phyloP scores from a whole-genome alignment of 2,797 vertebrate genomes.

The Darevskia nairensis region DNA sequence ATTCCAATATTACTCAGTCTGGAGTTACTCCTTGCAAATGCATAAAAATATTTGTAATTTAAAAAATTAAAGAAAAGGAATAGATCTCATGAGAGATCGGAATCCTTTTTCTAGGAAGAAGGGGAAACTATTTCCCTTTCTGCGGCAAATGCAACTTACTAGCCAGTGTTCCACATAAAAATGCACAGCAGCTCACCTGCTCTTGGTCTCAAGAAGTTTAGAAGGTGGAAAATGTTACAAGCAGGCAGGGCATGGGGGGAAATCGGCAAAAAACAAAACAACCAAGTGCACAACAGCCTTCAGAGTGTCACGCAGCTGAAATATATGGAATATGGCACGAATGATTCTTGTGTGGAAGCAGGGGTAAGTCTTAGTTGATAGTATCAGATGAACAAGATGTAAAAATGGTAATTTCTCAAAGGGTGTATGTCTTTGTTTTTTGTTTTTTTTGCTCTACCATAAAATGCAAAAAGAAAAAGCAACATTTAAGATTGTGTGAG shows the following conservation, averaged over 20 bases:
- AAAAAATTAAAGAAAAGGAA: conserved; percentile 20
- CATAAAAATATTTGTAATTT: conserved; percentile 43
- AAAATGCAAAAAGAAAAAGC: conserved; percentile 50
- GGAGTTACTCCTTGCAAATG: conserved; percentile 44
- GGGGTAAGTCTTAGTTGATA: conserved; percentile 19
- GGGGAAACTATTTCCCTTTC: conserved; percentile 7
- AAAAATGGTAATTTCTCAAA: conserved; percentile 41
- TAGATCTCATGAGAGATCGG: conserved; percentile 28
- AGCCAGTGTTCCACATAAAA: conserved; percentile 25
- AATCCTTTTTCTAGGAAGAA: conserved; percentile 30
- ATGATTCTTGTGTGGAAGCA: conserved; percentile 31
- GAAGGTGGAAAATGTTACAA: not conserved
- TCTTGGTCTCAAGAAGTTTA: conserved; percentile 20
- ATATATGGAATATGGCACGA: conserved; percentile 5
- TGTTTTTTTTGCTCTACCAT: conserved; percentile 59
- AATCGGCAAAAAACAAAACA: not conserved
- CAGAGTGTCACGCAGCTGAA: not conserved
- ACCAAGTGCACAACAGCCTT: not conserved
- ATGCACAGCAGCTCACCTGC: not conserved
- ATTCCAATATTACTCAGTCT: conserved; percentile 39
- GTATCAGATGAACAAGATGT: conserved; percentile 19
- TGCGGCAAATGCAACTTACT: conserved; percentile 34
- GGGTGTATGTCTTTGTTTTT: conserved; percentile 53
- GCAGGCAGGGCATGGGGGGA: not conserved
- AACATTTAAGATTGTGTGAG: conserved; percentile 71